Evolutionary conservation across 37 sponge, comb jelly and placozoan genomes (phyloP).

Genomic region (Geodia barretti): DNA sequence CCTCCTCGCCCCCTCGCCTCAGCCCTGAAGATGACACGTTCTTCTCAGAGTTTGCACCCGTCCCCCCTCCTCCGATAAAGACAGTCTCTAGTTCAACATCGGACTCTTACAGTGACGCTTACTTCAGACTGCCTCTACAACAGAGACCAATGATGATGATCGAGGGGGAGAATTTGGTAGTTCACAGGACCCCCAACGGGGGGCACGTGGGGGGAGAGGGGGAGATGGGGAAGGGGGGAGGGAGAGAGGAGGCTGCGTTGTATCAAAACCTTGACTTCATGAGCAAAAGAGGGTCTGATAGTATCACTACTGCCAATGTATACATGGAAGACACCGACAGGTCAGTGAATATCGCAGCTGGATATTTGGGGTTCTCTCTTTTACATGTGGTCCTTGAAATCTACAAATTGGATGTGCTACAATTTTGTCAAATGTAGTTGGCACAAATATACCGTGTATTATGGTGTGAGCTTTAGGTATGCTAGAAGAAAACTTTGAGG

Average conservation of each 20-base stretch:
- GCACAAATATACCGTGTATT: too few relatives aligned
- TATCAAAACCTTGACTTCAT: conserved; percentile 39
- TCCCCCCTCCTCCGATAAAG: background rate
- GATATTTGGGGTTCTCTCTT: too few relatives aligned
- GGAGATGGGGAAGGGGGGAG: background rate
- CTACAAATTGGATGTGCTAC: too few relatives aligned
- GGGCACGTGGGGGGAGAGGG: background rate
- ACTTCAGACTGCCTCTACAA: background rate
- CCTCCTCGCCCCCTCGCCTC: background rate
- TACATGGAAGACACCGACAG: background rate
- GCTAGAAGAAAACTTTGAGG: too few relatives aligned
- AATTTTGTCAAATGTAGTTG: too few relatives aligned
- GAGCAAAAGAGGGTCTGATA: background rate
- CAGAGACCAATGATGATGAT: background rate
- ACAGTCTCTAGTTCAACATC: background rate
- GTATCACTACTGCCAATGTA: background rate
- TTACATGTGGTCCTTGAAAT: too few relatives aligned
- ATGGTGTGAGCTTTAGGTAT: too few relatives aligned
- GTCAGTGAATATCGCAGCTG: background rate
- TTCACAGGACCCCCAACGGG: background rate
- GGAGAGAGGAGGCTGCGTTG: background rate
- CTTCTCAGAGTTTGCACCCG: background rate
- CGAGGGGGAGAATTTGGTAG: conserved; percentile 20
- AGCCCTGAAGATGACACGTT: conserved; percentile 25
- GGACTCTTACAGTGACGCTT: background rate